Percentiles rank a stretch among this genome's conserved stretches.
Conservation (phyloP, 2,113 vertebrate genomes). For the Silurus meridionalis region DNA sequence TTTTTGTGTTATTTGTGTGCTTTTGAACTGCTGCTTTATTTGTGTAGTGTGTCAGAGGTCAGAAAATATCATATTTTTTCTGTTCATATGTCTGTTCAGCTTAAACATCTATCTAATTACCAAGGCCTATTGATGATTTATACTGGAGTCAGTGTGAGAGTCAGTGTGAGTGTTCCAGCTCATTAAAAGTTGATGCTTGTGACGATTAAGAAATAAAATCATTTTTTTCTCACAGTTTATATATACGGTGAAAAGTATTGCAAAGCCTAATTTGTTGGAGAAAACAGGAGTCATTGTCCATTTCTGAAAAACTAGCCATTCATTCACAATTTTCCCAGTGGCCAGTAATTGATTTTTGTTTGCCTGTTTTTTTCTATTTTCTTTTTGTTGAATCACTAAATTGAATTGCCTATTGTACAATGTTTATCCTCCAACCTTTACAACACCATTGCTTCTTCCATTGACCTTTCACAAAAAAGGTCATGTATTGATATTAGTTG, state of each 20-base stretch:
- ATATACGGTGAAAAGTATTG: background rate
- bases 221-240: background rate
- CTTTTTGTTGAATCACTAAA: background rate
- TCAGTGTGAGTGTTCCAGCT: background rate
- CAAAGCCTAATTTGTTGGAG: background rate
- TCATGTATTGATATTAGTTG: background rate
- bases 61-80: background rate
- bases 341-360: background rate
- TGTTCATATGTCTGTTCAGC: background rate
- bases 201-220: background rate
- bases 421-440: background rate
- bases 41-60: background rate
- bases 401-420: background rate
- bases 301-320: background rate
- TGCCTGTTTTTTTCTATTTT: no score
- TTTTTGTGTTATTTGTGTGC: background rate
- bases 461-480: constrained; percentile 14
- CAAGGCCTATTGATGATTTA: background rate
- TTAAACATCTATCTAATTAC: background rate
- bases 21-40: background rate
- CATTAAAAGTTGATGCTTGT: background rate
- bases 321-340: background rate
- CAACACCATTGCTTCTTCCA: background rate
- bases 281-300: background rate
- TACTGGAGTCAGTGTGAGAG: background rate